Percentiles rank a stretch among this genome's conserved stretches.
phyloP scores from a whole-genome alignment of 2,888 invertebrate genomes.

The Rhorus exstirpatorius region DNA sequence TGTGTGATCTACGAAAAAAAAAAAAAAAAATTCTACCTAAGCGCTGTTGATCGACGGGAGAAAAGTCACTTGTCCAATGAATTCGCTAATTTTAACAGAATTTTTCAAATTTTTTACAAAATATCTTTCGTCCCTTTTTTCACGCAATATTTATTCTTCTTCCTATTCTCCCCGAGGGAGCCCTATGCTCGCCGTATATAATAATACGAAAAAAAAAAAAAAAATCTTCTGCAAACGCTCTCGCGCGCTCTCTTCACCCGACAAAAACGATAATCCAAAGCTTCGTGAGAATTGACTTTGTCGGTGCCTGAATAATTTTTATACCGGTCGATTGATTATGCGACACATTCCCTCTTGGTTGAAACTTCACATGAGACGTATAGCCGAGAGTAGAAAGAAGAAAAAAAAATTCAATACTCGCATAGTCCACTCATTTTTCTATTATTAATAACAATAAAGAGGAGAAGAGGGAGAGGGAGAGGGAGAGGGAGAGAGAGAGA shows the following conservation, averaged over 20 bases:
- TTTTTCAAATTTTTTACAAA: too few relatives aligned
- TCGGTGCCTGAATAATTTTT: slow-evolving; percentile 32
- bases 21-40: too few relatives aligned
- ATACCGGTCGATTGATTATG: slow-evolving; percentile 49
- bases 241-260: background rate
- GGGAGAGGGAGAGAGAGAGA: background rate
- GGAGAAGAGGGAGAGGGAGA: background rate
- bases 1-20: too few relatives aligned
- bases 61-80: background rate
- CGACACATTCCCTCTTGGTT: slow-evolving; percentile 30
- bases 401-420: slow-evolving; percentile 42
- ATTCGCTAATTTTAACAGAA: background rate
- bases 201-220: too few relatives aligned
- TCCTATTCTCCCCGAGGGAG: too few relatives aligned
- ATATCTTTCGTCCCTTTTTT: background rate
- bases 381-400: background rate
- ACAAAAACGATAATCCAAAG: slow-evolving; percentile 66
- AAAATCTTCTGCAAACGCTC: too few relatives aligned
- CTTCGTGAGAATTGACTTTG: slow-evolving; percentile 24
- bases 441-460: slow-evolving; percentile 56
- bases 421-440: slow-evolving; percentile 42
- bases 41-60: too few relatives aligned
- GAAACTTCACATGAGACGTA: slow-evolving; percentile 25
- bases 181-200: too few relatives aligned
- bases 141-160: too few relatives aligned